Conservation (phyloP, 2,888 invertebrate species). For the Yponomeuta evonymella region DNA sequence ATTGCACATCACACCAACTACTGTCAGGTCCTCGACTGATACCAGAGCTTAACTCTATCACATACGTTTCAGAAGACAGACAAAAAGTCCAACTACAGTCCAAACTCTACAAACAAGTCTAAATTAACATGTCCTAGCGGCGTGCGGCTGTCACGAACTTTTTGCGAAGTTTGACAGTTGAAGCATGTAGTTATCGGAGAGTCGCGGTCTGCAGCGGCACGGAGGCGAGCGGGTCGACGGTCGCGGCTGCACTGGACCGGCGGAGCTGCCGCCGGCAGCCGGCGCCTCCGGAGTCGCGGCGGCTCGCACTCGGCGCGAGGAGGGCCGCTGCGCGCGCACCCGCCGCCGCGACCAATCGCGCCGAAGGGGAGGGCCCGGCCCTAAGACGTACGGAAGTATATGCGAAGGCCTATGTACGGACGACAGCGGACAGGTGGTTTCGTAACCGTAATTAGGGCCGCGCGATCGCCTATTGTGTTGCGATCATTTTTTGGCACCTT, state of each 20-base stretch:
- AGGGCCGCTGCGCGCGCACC: conserved; percentile 72
- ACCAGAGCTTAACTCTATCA: conserved; percentile 10
- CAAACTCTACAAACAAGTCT: conserved; percentile 19
- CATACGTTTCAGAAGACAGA: conserved; percentile 19
- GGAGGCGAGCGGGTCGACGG: conserved; percentile 30
- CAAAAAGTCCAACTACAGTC: conserved; percentile 19
- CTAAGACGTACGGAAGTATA: conserved; percentile 75
- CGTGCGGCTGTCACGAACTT: background rate
- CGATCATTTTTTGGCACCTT: conserved; percentile 49
- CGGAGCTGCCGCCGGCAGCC: conserved; percentile 55
- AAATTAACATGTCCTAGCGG: conserved; percentile 12
- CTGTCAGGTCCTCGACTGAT: background rate
- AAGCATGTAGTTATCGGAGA: conserved; percentile 6
- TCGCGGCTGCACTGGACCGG: conserved; percentile 58
- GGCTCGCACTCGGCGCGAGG: conserved; percentile 56
- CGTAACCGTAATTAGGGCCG: conserved; percentile 70
- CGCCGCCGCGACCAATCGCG: conserved; percentile 54
- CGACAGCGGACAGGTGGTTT: conserved; percentile 74
- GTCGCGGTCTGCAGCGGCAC: conserved; percentile 37
- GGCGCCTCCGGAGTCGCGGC: conserved; percentile 55
- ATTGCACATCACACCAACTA: conserved; percentile 65
- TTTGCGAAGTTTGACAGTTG: conserved; percentile 7
- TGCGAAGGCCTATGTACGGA: conserved; percentile 76
- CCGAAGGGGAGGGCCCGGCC: conserved; percentile 66
- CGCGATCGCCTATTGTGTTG: conserved; percentile 67